Percentiles rank a stretch among this genome's conserved stretches.
phyloP scores from a whole-genome alignment of 2,888 invertebrate genomes.

The Drosophila paramelanica region DNA sequence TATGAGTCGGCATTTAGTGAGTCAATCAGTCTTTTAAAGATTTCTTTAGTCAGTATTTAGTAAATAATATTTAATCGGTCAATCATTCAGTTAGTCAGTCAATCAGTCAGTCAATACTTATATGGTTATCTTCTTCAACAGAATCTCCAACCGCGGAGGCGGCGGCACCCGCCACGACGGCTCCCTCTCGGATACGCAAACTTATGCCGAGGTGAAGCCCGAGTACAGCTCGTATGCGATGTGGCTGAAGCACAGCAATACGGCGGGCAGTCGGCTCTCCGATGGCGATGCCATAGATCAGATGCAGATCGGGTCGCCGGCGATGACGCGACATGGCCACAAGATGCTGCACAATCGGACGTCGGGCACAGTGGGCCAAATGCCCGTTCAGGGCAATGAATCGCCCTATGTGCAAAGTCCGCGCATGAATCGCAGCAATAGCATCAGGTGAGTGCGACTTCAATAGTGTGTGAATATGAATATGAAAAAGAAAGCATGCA shows the following conservation, averaged over 20 bases:
- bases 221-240: slow-evolving; percentile 94
- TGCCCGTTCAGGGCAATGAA: slow-evolving; percentile 73
- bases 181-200: slow-evolving; percentile 94
- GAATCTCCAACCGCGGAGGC: slow-evolving; percentile 80
- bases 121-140: slow-evolving; percentile 18
- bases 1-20: neutral
- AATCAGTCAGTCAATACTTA: neutral
- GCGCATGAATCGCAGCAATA: slow-evolving; percentile 94
- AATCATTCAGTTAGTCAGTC: neutral
- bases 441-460: slow-evolving; percentile 90
- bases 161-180: slow-evolving; percentile 89
- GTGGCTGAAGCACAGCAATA: slow-evolving; percentile 95
- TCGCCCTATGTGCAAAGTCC: slow-evolving; percentile 86
- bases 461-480: neutral
- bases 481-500: slow-evolving; percentile 15
- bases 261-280: slow-evolving; percentile 91
- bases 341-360: slow-evolving; percentile 83
- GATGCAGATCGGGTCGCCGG: slow-evolving; percentile 90
- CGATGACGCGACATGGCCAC: slow-evolving; percentile 86
- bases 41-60: neutral
- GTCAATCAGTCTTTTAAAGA: neutral
- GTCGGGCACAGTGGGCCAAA: slow-evolving; percentile 53
- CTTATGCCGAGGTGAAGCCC: slow-evolving; percentile 89
- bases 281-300: slow-evolving; percentile 96
- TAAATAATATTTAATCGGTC: neutral